These are phyloP conservation scores for Ptilonorhynchus violaceus DNA, from an alignment of 2,113 vertebrate species.

Conservation along the genomic window DNA sequence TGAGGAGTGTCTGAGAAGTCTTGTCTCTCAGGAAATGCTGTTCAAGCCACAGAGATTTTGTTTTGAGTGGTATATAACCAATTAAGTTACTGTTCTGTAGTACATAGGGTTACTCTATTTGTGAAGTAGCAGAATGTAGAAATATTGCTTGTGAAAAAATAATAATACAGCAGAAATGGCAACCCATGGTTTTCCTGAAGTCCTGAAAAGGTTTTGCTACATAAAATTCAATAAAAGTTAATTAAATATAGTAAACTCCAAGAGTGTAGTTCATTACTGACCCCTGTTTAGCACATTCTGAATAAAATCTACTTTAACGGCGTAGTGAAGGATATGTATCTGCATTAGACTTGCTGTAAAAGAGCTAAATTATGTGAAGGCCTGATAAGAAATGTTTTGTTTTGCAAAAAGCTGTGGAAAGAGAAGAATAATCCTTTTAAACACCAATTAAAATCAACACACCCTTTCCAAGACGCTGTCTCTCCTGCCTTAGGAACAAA, in stretches of 20 bases:
- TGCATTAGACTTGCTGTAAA: neutral
- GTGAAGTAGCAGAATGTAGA: neutral
- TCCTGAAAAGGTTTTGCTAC: neutral
- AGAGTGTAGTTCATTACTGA: neutral
- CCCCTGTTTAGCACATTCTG: neutral
- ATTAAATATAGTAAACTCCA: neutral
- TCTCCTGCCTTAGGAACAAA: neutral
- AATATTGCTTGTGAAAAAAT: neutral
- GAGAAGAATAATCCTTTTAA: neutral
- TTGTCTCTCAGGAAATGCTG: neutral
- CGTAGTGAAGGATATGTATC: neutral
- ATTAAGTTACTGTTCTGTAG: neutral
- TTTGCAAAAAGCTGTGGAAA: neutral
- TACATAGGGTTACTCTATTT: neutral
- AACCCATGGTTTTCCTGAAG: neutral
- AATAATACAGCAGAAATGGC: neutral
- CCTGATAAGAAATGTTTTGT: neutral
- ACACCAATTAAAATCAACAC: neutral
- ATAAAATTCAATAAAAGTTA: neutral
- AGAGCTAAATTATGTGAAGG: neutral
- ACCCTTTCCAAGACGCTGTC: neutral
- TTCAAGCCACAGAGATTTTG: neutral
- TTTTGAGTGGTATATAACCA: neutral
- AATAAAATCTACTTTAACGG: neutral
- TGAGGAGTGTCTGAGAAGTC: neutral